Evolutionary conservation across 2,888 invertebrate genomes (phyloP).

Genomic region (Mesorhabditis spiculigera): DNA sequence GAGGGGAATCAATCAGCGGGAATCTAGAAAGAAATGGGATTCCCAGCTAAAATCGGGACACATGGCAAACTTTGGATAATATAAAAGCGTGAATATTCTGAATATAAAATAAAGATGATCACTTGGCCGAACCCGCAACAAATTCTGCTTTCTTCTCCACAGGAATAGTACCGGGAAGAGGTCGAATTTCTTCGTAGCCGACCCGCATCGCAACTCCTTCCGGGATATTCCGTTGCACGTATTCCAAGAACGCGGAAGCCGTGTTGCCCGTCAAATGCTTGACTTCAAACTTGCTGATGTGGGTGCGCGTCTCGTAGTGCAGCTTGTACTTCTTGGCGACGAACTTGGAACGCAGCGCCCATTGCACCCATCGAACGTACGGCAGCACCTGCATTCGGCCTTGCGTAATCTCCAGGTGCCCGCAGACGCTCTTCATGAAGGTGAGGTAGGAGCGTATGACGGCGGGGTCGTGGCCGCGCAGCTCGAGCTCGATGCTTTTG

Average conservation of each 20-base stretch:
- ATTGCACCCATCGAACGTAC: slow-evolving; percentile 62
- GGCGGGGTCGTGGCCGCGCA: slow-evolving; percentile 52
- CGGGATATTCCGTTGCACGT: slow-evolving; percentile 89
- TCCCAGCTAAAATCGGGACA: too few species aligned
- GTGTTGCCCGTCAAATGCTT: slow-evolving; percentile 88
- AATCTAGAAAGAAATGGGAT: too few species aligned
- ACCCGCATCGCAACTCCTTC: slow-evolving; percentile 90
- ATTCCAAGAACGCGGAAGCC: slow-evolving; percentile 89
- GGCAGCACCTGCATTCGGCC: slow-evolving; percentile 39
- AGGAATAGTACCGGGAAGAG: slow-evolving; percentile 37
- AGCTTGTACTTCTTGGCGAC: slow-evolving; percentile 88
- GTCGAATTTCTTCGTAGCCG: slow-evolving; percentile 42
- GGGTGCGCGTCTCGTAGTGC: slow-evolving; percentile 91
- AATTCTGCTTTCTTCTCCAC: not conserved
- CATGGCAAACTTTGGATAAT: too few species aligned
- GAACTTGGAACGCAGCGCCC: slow-evolving; percentile 81
- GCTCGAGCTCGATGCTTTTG: slow-evolving; percentile 42
- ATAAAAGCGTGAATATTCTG: too few species aligned
- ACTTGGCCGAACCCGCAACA: too few species aligned
- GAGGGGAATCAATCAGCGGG: too few species aligned
- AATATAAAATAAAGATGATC: too few species aligned
- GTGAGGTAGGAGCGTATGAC: slow-evolving; percentile 51
- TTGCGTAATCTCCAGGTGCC: slow-evolving; percentile 32
- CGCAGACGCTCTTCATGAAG: slow-evolving; percentile 48
- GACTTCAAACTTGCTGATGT: slow-evolving; percentile 74